Base-by-base conservation (phyloP, 2,797 vertebrate species). In the Silurus lanzhouensis region DNA sequence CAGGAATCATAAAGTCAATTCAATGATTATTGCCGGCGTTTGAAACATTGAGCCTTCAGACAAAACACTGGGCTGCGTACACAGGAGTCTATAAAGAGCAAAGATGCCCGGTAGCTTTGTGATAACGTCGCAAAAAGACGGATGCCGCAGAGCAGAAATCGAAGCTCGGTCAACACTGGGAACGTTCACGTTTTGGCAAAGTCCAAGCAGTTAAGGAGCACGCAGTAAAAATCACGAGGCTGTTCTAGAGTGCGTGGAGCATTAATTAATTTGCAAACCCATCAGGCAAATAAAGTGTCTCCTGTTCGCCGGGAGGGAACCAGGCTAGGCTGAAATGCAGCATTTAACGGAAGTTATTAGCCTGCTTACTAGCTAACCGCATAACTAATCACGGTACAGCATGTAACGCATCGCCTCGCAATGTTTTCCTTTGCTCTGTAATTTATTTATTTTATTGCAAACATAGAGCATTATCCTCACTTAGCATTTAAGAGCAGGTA, bases 401-500 rank as follows among this genome's bases (percentile, higher is more conserved):
- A 13, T n/a, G 60, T 25, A 25, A 58, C 20, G n/a, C 31, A n/a
- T 63, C 31, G 22, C 60, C 77, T 60, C 25, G 8, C 25, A 81
- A 0, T 5, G n/a, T 52, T 64, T 17, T 12, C 8, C 22, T 5
- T 61, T 12, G 13, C 60, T 66, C 7, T 60, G 57, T 77, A 60
- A 38, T 77, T 77, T 7, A 2, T 48, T 64, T 48, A 4, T 3
- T 64, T 48, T 25, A 7, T 19, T 25, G 22, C 0, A 12, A 52
- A 27, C 7, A 19, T 19, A 44, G 19, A 81, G 13, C 6, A 17
- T 66, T 55, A 20, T 44, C 44, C 25, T 67, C 46, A n/a, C 67
- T 27, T 20, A 38, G 70, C 63, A 3, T 84, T 71, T 85, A 20
- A 82, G 89, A 91, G 90, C 90, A 93, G 92, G 93, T 93, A 89